Base-by-base conservation (phyloP, 2,797 vertebrate species). In the Tiaroga cobitis region DNA sequence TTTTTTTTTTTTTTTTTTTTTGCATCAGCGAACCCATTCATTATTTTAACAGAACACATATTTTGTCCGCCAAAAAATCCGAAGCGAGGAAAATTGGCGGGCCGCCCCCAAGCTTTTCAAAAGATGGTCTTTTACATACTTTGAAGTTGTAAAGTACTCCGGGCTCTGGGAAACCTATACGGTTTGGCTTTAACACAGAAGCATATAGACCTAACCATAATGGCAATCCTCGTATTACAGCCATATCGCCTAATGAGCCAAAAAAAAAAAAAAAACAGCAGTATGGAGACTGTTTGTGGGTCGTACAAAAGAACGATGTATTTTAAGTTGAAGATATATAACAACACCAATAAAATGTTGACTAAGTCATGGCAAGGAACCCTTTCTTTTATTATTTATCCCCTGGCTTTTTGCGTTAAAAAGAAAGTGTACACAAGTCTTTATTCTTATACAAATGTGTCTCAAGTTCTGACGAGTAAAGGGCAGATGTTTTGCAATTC, bases 401-500 rank as follows among this genome's bases (percentile, higher is more conserved):
- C 10, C 13, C 43, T 84, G 76, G 32, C 43, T 88, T 90, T 92
- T 88, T 91, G 91, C 90, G 90, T 92, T 93, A 90, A 91, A 88
- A 89, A 89, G 76, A 89, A 85, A 89, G 90, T 82, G 89, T 83
- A 82, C 74, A 86, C 78, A 92, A 91, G 87, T 82, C 81, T 84
- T 91, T 88, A 92, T 96, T 95, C 93, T 94, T 88, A 95, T 95
- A 95, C 90, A 95, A 95, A 96, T 95, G 88, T 68, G 34, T 65
- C 90, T 89, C 88, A 89, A 91, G 90, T 93, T 91, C 89, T 90
- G 89, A 83, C 89, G 91, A 94, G 92, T 94, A 94, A 95, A 95
- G 95, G 95, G 94, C 95, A 96, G 95, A 95, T 96, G 95, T 95
- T 96, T 96, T 94, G 94, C 94, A 95, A 95, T 95, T 95, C 92